Base-by-base conservation (phyloP, 2,888 invertebrate genomes). In the Dexiosoma caninum region DNA sequence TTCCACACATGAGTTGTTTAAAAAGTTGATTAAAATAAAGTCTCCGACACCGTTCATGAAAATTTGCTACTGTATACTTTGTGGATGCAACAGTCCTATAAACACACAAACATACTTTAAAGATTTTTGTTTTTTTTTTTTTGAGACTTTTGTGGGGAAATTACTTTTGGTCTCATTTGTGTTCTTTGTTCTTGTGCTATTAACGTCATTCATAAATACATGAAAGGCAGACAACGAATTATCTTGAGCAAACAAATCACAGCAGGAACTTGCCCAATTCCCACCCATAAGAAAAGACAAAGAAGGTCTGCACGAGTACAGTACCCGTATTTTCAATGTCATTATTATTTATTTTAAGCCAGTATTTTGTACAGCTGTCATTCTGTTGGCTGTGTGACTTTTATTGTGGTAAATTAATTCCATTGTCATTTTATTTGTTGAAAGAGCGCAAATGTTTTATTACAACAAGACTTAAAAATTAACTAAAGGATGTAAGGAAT, bases 221-320 rank as follows among this genome's bases (percentile, higher is more conserved):
- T 2, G 5, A 40, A 46, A 19, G 6, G 30, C 12, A 55, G 46
- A 32, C 27, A 40, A 12, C 12, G 16, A 57, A 51, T 55, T 77
- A 57, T 57, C 77, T 57, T 57, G 46, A 21, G 77, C 53, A 16
- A 67, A 53, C 16, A 16, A 67, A 53, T 12, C 35, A 53, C 67
- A 53, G 14, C 57, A 64, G 46, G 49, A 46, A 70, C 62, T 62
- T 77, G 55, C 55, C 62, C 55, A 55, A 46, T 62, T 77, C 77
- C 40, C 70, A 77, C 62, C 77, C 62, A 40, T 76, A 60, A 69
- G 16, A 69, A 37, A 69, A 51, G n/a, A n/a, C n/a, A n/a, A 60
- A 37, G 27, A 40, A 49, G n/a, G 42, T n/a, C n/a, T n/a, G n/a
- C n/a, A n/a, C n/a, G n/a, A n/a, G n/a, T n/a, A n/a, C n/a, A n/a